Conservation (phyloP, 2,113 vertebrate genomes). For the Symphodus melops region DNA sequence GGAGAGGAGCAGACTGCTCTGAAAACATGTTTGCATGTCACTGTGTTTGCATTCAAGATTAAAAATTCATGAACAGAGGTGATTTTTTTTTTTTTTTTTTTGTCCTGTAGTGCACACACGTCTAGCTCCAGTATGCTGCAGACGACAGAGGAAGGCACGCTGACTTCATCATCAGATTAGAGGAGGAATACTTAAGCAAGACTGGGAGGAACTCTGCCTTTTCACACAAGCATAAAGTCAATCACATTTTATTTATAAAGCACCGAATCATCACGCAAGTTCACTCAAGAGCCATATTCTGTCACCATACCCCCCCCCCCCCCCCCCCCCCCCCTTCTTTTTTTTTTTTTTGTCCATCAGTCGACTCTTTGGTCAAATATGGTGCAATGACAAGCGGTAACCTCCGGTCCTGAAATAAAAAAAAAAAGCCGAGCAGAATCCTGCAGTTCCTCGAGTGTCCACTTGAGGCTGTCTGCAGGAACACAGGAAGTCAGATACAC, state of each 20-base stretch:
- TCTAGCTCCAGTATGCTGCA: slow-evolving; percentile 5
- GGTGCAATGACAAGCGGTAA: too few species aligned
- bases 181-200: neutral
- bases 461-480: too few species aligned
- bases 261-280: neutral
- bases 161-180: neutral
- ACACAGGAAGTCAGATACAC: too few species aligned
- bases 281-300: too few species aligned
- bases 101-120: slow-evolving; percentile 23
- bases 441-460: too few species aligned
- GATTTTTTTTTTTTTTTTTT: slow-evolving; percentile 30
- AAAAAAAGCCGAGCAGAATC: too few species aligned
- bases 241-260: neutral
- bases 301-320: neutral
- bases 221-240: neutral
- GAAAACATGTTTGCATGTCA: slow-evolving; percentile 75
- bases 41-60: slow-evolving; percentile 68
- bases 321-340: too few species aligned
- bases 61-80: slow-evolving; percentile 60
- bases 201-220: neutral
- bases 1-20: slow-evolving; percentile 55
- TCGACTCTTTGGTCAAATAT: too few species aligned
- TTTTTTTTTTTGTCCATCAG: too few species aligned
- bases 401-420: too few species aligned
- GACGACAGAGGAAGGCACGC: slow-evolving; percentile 4